Percentiles rank a stretch among this genome's conserved stretches.
These are phyloP conservation scores for Oophaga sylvatica DNA, from an alignment of 2,797 vertebrate genomes.

Conservation along the genomic window DNA sequence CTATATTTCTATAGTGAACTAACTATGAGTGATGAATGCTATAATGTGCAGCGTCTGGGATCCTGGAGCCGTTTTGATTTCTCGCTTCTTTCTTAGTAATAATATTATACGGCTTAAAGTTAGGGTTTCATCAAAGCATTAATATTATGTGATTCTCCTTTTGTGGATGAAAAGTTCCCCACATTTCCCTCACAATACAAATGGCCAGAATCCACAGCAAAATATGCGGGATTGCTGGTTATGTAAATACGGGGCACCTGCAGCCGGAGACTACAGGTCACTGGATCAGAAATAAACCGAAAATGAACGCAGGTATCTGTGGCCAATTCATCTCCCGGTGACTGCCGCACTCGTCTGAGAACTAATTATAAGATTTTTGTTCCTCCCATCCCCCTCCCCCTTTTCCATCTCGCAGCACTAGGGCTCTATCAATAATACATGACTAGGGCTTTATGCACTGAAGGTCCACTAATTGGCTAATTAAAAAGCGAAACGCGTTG, in stretches of 20 bases:
- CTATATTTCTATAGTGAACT: no score
- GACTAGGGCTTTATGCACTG: conserved; percentile 79
- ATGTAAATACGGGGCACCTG: not conserved
- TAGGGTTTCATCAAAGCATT: not conserved
- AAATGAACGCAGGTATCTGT: not conserved
- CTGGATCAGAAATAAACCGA: not conserved
- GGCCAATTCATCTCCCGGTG: not conserved
- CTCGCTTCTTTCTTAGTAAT: no score
- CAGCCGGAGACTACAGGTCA: not conserved
- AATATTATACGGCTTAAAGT: no score
- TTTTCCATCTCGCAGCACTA: conserved; percentile 68
- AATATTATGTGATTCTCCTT: not conserved
- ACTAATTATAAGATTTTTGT: conserved; percentile 77
- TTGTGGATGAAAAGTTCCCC: not conserved
- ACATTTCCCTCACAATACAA: not conserved
- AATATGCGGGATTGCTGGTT: not conserved
- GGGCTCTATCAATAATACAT: conserved; percentile 95
- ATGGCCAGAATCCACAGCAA: not conserved
- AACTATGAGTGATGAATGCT: no score
- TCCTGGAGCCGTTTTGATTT: no score
- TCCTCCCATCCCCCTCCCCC: conserved; percentile 70
- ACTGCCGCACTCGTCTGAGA: conserved; percentile 69
- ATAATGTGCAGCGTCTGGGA: no score
- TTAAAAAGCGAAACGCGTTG: conserved; percentile 90
- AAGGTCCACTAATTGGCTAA: conserved; percentile 92